Evolutionary conservation across 2,113 vertebrate species (phyloP).

Genomic region (Mystacornis crossleyi): DNA sequence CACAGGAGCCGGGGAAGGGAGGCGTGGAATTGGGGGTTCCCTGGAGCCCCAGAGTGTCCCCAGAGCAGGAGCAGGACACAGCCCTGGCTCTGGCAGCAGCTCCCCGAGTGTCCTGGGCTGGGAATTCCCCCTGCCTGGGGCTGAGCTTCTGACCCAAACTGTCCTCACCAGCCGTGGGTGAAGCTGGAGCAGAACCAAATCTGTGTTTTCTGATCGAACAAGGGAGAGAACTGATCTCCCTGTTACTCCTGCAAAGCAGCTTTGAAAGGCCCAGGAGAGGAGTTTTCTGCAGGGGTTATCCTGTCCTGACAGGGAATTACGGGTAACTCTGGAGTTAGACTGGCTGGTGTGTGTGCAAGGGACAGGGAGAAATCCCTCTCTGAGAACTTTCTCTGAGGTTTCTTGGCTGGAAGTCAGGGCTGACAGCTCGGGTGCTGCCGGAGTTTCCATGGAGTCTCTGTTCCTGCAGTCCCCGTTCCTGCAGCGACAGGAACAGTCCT

Average conservation of each 20-base stretch:
- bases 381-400: not conserved
- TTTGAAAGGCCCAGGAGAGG: not conserved
- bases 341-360: not conserved
- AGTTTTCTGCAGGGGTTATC: not conserved
- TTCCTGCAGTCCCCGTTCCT: not conserved
- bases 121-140: not conserved
- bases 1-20: not conserved
- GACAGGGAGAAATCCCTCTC: not conserved
- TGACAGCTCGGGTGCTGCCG: not conserved
- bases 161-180: not conserved
- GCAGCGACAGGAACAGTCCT: not conserved
- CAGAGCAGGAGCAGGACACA: not conserved
- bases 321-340: fast-evolving
- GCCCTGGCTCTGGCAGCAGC: fast-evolving
- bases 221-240: not conserved
- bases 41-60: not conserved
- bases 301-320: not conserved
- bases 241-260: not conserved
- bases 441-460: not conserved
- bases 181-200: not conserved
- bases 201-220: not conserved
- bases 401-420: not conserved
- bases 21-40: not conserved
- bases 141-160: not conserved
- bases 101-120: not conserved